Evolutionary conservation across 1,140 invertebrate species (phyloP), one percentile per base, ranked within the genome.

Genomic region (Conus ventricosus): DNA sequence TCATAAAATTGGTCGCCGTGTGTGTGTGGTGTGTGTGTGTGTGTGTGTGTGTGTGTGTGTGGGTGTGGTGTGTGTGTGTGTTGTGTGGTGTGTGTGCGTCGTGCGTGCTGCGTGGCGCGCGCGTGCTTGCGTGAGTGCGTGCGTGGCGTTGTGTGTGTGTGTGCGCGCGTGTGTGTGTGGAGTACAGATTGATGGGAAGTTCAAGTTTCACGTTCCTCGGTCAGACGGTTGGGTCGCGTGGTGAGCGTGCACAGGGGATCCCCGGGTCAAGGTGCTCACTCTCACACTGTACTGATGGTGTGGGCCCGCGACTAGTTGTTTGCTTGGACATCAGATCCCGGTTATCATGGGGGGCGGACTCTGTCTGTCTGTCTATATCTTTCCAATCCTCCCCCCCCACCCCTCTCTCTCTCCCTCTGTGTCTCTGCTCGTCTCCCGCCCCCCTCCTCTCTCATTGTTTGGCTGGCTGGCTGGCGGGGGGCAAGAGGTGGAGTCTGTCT

Each of bases 161-260:
- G 76, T 78, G 25, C 4, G 25, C 4, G 25, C 39, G 76, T 25
- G 76, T 39, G 76, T 25, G 8, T 27, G 76, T 39, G 76, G 7
- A 1, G 17, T 71, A 8, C 78, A 90, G 90, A 90, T 90, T 63
- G 86, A 90, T 57, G 90, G 90, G 11, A 83, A 90, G 25, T 86
- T 55, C n/a, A 88, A 78, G 27, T 90, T 89, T 63, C 53, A 27
- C 8, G 51, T 90, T 15, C 86, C 90, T n/a, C 85, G 20, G 17
- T 27, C 67, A 4, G 88, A 89, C 71, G 85, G 89, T 20, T n/a
- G n/a, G 23, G 78, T 25, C 84, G 86, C 39, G 84, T 76, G 55
- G 84, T 85, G 0, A 57, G 39, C 15, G n/a, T 87, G 3, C 60
- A 78, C 39, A 57, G 85, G 23, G 76, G 76, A 5, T 23, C 25